These are phyloP conservation scores for Lasiurus cinereus DNA, from an alignment of 2,113 vertebrate genomes.

Conservation along the genomic window DNA sequence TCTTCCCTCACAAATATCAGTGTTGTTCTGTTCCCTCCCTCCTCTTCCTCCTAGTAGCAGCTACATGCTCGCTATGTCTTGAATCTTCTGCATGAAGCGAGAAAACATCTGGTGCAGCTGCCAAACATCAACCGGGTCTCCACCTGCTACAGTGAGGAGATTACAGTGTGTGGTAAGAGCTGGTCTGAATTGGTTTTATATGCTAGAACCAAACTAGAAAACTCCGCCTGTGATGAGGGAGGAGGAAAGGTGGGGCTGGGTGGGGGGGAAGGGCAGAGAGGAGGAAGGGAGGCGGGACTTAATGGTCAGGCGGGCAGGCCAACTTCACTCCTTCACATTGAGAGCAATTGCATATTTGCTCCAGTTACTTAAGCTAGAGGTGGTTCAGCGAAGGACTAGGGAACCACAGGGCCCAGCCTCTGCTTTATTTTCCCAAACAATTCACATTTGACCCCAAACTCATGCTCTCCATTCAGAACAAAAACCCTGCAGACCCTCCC, in stretches of 20 bases:
- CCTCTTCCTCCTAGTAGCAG: slow-evolving; percentile 92
- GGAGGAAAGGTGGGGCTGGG: background rate
- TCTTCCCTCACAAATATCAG: background rate
- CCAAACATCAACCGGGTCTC: slow-evolving; percentile 94
- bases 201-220: background rate
- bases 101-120: slow-evolving; percentile 91
- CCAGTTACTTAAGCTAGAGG: background rate
- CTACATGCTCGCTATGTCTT: slow-evolving; percentile 96
- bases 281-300: too few species aligned
- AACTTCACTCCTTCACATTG: background rate
- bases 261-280: too few species aligned
- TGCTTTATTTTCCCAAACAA: background rate
- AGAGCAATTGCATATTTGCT: background rate
- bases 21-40: slow-evolving; percentile 44
- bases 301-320: fast-evolving
- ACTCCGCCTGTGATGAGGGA: fast-evolving
- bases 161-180: slow-evolving; percentile 94
- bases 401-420: background rate
- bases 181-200: fast-evolving
- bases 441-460: background rate
- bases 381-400: background rate
- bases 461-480: background rate
- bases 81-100: slow-evolving; percentile 94
- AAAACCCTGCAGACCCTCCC: background rate
- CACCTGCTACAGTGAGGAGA: slow-evolving; percentile 92